Evolutionary conservation across 2,797 vertebrate genomes (phyloP), one percentile per base, ranked within the genome.

Genomic region (Loris lydekkerianus): DNA sequence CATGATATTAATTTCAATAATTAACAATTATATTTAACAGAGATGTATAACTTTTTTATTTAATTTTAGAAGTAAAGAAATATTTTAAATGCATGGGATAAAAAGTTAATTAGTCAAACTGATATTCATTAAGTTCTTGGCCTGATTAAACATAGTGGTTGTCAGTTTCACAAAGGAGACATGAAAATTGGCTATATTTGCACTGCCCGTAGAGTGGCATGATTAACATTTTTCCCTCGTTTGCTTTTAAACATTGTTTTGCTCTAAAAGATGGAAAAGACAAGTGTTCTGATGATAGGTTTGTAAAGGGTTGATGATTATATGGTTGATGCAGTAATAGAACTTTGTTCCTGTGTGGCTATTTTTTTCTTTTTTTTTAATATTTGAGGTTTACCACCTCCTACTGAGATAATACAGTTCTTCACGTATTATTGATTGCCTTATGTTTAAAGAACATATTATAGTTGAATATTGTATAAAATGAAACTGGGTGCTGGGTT

Each of bases 81-180:
- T 90, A 92, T 93, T 91, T 72, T 46, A 86, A 83, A 70, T 89
- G 15, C 67, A 18, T 89, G 29, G 76, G 34, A 84, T 96, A 76
- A 95, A 94, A 95, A 89, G 20, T 69, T 84, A 93, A 86, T 90
- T 87, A 90, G 10, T 96, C 76, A 93, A 91, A 15, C 18, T 96
- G 61, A 70, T 78, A 73, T 84, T 85, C 95, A 92, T 88, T 92
- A 86, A 72, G 31, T 53, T 81, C n/a, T 86, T 89, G 15, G 17
- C 56, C 70, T 91, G 81, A 94, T 96, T 80, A 96, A 95, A 89
- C 46, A 88, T 17, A 86, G 37, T 14, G 34, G 31, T 25, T 93
- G 11, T 93, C 83, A 87, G 67, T 96, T 91, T 87, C 49, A 96
- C 18, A 94, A 89, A 73, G 29, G 40, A 63, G 20, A 89, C 95